Evolutionary conservation across 2,797 vertebrate genomes (phyloP).

Genomic region (Momotus momota): DNA sequence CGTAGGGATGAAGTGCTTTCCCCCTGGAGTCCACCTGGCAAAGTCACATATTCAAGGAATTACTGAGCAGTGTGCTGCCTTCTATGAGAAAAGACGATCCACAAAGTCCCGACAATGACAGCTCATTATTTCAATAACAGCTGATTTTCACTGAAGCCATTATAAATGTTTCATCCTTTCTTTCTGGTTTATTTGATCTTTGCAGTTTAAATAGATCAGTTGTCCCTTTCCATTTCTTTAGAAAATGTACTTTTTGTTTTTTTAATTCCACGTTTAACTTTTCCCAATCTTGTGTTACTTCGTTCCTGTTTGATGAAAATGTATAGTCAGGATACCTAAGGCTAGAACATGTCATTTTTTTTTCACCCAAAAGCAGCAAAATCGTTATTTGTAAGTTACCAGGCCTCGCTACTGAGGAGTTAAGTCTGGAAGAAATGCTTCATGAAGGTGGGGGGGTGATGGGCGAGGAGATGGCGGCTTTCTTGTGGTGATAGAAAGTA

Average conservation of each 20-base stretch:
- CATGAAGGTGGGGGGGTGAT: background rate
- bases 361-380: background rate
- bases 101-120: background rate
- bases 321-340: background rate
- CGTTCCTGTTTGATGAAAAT: background rate
- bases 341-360: background rate
- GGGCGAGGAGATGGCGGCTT: background rate
- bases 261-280: background rate
- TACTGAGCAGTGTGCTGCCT: conserved; percentile 60
- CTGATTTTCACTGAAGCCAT: conserved; percentile 27
- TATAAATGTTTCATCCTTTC: conserved; percentile 22
- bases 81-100: background rate
- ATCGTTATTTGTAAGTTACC: background rate
- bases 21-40: conserved; percentile 93
- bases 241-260: background rate
- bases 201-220: background rate
- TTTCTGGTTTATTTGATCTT: background rate
- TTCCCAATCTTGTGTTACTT: background rate
- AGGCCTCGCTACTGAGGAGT: background rate
- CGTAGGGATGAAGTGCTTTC: conserved; percentile 77
- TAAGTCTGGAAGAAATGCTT: background rate
- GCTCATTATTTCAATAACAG: background rate
- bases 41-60: conserved; percentile 83
- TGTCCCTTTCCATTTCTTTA: background rate
- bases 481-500: background rate